These are phyloP conservation scores for Leucoptera coffeella DNA, from an alignment of 2,888 invertebrate genomes.

Conservation along the genomic window DNA sequence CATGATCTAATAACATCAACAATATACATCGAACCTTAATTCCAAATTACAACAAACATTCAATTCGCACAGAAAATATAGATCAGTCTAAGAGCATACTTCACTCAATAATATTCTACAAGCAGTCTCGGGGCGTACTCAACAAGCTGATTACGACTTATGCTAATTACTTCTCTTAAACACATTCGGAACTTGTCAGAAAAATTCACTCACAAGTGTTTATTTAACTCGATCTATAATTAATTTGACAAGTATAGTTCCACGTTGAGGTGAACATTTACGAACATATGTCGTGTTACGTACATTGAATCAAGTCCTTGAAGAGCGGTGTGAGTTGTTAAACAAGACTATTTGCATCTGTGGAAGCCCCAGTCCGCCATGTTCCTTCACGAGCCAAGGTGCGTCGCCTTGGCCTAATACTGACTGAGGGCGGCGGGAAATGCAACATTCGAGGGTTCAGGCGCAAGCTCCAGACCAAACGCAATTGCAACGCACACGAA, in stretches of 20 bases:
- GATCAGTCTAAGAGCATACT: constrained; percentile 47
- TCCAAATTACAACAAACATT: constrained; percentile 29
- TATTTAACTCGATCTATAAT: too few species aligned
- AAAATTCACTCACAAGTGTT: too few species aligned
- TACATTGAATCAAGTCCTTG: not conserved
- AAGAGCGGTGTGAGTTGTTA: too few species aligned
- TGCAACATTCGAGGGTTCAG: constrained; percentile 5
- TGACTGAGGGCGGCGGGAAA: constrained; percentile 6
- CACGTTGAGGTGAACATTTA: not conserved
- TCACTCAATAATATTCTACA: constrained; percentile 41
- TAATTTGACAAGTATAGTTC: too few species aligned
- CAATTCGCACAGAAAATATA: constrained; percentile 42
- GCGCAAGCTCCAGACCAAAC: not conserved
- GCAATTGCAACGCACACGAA: not conserved
- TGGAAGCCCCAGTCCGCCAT: constrained; percentile 2
- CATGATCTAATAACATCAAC: too few species aligned
- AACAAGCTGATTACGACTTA: too few species aligned
- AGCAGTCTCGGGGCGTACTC: constrained; percentile 37
- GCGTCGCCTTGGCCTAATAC: constrained; percentile 3
- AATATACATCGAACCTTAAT: constrained; percentile 4
- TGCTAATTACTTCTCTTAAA: too few species aligned
- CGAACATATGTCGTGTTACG: not conserved
- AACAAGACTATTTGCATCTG: too few species aligned
- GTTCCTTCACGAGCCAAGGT: constrained; percentile 1
- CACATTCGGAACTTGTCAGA: too few species aligned